Conservation (phyloP, 1,140 invertebrate genomes). For the Pinna nobilis region DNA sequence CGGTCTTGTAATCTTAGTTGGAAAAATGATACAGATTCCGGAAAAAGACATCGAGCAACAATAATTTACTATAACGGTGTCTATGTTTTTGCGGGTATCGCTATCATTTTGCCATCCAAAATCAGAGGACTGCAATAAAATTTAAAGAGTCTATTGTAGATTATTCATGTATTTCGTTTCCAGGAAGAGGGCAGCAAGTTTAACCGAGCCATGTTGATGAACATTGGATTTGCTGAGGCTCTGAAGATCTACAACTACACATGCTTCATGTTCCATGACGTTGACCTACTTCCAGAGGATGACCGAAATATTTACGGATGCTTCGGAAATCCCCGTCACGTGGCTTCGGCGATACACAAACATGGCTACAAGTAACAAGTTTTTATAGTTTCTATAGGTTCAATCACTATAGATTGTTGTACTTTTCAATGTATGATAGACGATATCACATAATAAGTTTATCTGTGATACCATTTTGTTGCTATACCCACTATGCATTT, state of each 20-base stretch:
- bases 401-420: background rate
- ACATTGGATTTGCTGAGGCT: constrained; percentile 93
- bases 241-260: constrained; percentile 83
- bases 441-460: background rate
- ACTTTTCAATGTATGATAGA: background rate
- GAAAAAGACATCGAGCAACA: background rate
- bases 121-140: no score
- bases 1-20: no score
- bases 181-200: constrained; percentile 77
- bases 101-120: background rate
- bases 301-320: constrained; percentile 92
- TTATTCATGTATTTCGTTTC: background rate
- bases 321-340: constrained; percentile 80
- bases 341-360: constrained; percentile 95
- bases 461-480: background rate
- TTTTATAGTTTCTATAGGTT: background rate
- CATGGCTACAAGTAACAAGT: constrained; percentile 86
- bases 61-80: no score
- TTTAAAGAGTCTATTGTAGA: background rate
- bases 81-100: no score
- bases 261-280: constrained; percentile 97
- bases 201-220: constrained; percentile 95
- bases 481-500: background rate
- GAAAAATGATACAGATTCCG: no score
- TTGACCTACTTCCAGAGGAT: constrained; percentile 94